Percentiles rank a stretch among this genome's conserved stretches.
Evolutionary conservation across 1,140 invertebrate genomes (phyloP).

Genomic region (Scylla paramamosain): DNA sequence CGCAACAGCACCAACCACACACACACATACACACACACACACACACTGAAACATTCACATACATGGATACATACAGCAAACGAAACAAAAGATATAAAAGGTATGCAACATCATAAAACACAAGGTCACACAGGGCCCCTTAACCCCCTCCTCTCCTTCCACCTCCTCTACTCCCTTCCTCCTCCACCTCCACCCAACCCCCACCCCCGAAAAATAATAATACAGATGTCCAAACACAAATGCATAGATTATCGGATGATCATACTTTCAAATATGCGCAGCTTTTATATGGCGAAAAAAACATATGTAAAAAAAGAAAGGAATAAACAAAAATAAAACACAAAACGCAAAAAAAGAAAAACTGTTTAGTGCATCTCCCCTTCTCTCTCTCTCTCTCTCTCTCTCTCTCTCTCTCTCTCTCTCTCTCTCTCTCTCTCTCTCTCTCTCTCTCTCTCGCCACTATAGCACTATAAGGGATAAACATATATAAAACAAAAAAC

Average conservation of each 20-base stretch:
- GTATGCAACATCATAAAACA: not conserved
- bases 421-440: too few relatives aligned
- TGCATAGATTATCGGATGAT: constrained; percentile 23
- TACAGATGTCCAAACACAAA: constrained; percentile 14
- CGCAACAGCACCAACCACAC: not conserved
- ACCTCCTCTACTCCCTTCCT: not conserved
- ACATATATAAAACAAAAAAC: too few relatives aligned
- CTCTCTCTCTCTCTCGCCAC: too few relatives aligned
- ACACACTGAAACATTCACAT: not conserved
- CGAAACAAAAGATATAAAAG: constrained; percentile 25
- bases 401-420: too few relatives aligned
- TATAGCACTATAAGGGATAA: too few relatives aligned
- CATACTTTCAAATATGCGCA: not conserved
- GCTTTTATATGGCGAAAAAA: not conserved
- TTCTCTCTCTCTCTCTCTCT: too few relatives aligned
- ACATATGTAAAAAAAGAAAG: not conserved
- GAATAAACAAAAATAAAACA: too few relatives aligned
- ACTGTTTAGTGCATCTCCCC: too few relatives aligned
- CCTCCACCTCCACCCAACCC: not conserved
- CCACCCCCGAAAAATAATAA: not conserved
- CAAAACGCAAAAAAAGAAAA: too few relatives aligned
- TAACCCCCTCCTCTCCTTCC: not conserved
- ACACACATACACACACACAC: constrained; percentile 34
- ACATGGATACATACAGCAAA: not conserved
- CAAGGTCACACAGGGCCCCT: not conserved